Percentiles rank a stretch among this genome's conserved stretches.
These are phyloP conservation scores for Rhynchopsitta pachyrhyncha DNA, from an alignment of 2,113 vertebrate species.

Conservation along the genomic window DNA sequence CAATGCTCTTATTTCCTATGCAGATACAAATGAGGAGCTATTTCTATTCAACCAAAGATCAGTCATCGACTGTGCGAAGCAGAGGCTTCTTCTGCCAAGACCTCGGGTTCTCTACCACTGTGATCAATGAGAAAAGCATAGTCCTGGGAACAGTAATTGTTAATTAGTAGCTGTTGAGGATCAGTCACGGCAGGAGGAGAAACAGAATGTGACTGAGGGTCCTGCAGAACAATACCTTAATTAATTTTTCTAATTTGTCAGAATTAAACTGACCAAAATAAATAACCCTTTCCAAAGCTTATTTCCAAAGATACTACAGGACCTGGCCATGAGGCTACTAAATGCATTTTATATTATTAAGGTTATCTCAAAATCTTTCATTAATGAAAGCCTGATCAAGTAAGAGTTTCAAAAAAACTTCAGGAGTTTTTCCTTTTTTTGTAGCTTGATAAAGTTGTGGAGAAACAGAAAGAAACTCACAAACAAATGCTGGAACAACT, in stretches of 20 bases:
- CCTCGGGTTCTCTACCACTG: neutral
- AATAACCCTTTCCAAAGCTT: neutral
- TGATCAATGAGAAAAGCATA: neutral
- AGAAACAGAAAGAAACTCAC: slow-evolving; percentile 80
- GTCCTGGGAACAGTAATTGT: neutral
- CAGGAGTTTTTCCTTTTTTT: slow-evolving; percentile 28
- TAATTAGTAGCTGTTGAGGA: neutral
- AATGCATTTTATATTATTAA: neutral
- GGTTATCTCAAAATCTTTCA: neutral
- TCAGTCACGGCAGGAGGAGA: neutral
- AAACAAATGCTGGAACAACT: slow-evolving; percentile 82
- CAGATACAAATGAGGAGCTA: neutral
- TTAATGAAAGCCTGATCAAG: neutral
- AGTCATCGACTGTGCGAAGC: neutral
- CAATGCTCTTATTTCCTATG: neutral
- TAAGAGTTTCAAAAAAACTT: slow-evolving; percentile 13
- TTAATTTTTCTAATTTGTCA: neutral
- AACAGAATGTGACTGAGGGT: neutral
- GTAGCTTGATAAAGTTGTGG: slow-evolving; percentile 83
- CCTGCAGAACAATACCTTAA: neutral
- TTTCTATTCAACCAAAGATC: neutral
- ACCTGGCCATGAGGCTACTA: neutral
- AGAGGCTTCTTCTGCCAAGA: neutral
- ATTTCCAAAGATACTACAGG: neutral
- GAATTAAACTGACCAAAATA: neutral